Evolutionary conservation across 2,888 invertebrate genomes (phyloP).

Genomic region (Amphipyra berbera): DNA sequence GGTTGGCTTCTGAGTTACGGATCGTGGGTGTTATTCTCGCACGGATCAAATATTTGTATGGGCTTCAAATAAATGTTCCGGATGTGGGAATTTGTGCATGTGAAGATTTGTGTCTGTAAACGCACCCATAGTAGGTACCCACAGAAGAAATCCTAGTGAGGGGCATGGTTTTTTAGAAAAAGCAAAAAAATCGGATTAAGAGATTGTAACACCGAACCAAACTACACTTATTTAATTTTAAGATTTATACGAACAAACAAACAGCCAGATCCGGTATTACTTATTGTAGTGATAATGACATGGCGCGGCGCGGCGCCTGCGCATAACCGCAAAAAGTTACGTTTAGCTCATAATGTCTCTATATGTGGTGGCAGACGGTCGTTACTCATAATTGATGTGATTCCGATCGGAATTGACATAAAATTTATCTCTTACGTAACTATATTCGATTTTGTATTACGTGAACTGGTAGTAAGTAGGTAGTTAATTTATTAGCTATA

Average conservation of each 20-base stretch:
- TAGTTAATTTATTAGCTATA: constrained; percentile 5
- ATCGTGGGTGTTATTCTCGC: too few species aligned
- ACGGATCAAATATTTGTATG: too few species aligned
- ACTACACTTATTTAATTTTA: too few species aligned
- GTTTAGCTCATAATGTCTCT: constrained; percentile 16
- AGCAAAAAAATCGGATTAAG: too few species aligned
- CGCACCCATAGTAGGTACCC: too few species aligned
- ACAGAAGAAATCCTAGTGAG: too few species aligned
- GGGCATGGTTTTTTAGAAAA: too few species aligned
- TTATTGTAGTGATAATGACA: background rate
- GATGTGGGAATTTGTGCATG: too few species aligned
- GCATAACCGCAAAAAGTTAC: constrained; percentile 15
- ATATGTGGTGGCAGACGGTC: constrained; percentile 4
- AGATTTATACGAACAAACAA: background rate
- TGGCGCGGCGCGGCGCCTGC: constrained; percentile 25
- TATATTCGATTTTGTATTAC: constrained; percentile 14
- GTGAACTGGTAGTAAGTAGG: constrained; percentile 3
- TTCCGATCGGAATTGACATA: constrained; percentile 8
- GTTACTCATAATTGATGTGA: constrained; percentile 11
- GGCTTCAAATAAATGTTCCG: too few species aligned
- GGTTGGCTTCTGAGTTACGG: too few species aligned
- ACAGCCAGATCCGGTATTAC: background rate
- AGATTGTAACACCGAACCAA: too few species aligned
- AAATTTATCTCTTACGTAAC: constrained; percentile 9
- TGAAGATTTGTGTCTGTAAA: too few species aligned